A percentile compares a stretch with the other conserved stretches of the same genome.
These are phyloP conservation scores for Podocnemis expansa DNA, from an alignment of 2,113 vertebrate species.

Conservation along the genomic window DNA sequence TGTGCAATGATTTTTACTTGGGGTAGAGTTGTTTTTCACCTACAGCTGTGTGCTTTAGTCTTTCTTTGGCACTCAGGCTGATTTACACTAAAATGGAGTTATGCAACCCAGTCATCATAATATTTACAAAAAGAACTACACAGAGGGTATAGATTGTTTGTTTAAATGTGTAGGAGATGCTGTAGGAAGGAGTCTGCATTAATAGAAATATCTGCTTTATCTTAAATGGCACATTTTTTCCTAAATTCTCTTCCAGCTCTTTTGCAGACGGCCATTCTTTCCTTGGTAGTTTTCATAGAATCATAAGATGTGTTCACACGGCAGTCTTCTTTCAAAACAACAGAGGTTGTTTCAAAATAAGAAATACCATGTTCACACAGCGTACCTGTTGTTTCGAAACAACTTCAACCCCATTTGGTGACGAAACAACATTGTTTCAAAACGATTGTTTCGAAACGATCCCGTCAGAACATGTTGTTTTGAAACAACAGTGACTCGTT, in stretches of 20 bases:
- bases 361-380: no score
- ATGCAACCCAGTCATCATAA: background rate
- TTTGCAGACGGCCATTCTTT: background rate
- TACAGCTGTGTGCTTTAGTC: rapidly evolving
- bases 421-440: no score
- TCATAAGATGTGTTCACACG: no score
- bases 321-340: no score
- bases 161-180: background rate
- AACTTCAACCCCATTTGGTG: no score
- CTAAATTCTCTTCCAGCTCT: background rate
- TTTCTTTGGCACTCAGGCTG: background rate
- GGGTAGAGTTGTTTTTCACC: background rate
- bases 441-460: no score
- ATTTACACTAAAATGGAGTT: background rate
- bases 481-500: no score
- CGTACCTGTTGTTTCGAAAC: no score
- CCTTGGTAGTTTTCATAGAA: background rate
- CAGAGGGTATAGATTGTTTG: background rate
- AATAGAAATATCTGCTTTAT: background rate
- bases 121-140: rapidly evolving
- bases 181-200: background rate
- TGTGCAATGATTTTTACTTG: background rate
- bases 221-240: background rate
- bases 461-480: no score
- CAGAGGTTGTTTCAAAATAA: no score